These are phyloP conservation scores for Australoheros scitulus DNA, from an alignment of 2,113 vertebrate genomes.

Conservation along the genomic window DNA sequence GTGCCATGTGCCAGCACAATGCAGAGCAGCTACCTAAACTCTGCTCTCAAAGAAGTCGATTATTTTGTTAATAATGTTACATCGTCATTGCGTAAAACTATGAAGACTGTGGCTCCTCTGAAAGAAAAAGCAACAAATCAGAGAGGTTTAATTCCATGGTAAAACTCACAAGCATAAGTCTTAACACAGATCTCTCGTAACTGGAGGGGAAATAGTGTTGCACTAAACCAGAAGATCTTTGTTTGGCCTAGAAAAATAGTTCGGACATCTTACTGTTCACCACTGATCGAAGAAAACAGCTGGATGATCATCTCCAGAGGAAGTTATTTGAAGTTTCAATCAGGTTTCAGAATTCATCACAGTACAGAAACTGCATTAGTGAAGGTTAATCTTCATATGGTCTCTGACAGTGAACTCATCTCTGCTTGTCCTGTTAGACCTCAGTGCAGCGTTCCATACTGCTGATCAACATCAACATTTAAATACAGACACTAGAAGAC, in stretches of 20 bases:
- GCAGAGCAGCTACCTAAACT: background rate
- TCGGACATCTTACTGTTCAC: too few relatives aligned
- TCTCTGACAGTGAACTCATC: too few relatives aligned
- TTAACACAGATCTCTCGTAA: background rate
- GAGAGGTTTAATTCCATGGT: background rate
- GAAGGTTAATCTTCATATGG: background rate
- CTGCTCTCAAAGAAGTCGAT: background rate
- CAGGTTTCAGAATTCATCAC: background rate
- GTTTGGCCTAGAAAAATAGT: background rate
- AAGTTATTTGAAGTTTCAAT: background rate
- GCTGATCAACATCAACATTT: background rate
- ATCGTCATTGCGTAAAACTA: background rate
- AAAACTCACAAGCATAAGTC: background rate
- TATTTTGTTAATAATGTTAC: too few relatives aligned
- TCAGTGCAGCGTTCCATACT: background rate
- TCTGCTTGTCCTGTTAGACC: background rate
- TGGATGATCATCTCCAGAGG: too few relatives aligned
- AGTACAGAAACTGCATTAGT: accelerated
- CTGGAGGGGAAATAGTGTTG: accelerated
- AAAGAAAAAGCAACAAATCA: accelerated
- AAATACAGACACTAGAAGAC: background rate
- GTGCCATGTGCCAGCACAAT: background rate
- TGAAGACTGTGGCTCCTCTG: background rate
- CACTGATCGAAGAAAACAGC: background rate
- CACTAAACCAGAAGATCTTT: background rate